Percentiles rank a stretch among this genome's conserved stretches.
phyloP scores from a whole-genome alignment of 2,888 invertebrate genomes.

The Noctua fimbriata region DNA sequence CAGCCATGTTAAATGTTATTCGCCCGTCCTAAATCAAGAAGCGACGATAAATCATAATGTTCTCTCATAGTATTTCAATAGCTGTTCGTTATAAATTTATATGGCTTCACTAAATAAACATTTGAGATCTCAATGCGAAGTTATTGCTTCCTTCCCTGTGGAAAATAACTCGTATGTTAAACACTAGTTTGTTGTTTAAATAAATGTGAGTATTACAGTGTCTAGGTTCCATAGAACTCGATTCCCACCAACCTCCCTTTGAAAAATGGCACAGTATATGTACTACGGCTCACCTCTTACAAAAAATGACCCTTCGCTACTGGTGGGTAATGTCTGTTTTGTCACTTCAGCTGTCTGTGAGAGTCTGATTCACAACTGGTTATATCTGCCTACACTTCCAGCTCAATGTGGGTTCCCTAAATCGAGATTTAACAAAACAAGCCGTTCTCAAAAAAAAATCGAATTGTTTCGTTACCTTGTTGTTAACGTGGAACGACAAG shows the following conservation, averaged over 20 bases:
- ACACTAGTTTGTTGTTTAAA: slow-evolving; percentile 16
- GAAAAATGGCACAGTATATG: too few species aligned
- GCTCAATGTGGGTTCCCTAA: too few species aligned
- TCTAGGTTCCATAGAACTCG: too few species aligned
- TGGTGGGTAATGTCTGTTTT: neutral
- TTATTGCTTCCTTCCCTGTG: slow-evolving; percentile 56
- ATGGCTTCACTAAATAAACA: slow-evolving; percentile 49
- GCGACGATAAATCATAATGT: slow-evolving; percentile 28
- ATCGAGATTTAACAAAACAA: too few species aligned
- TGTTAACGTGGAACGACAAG: too few species aligned
- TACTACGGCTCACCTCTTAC: too few species aligned
- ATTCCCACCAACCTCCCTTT: too few species aligned
- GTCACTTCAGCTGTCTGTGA: neutral
- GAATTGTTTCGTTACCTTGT: too few species aligned
- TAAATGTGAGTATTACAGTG: neutral
- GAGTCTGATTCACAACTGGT: too few species aligned
- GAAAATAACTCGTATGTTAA: slow-evolving; percentile 16
- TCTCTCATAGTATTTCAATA: slow-evolving; percentile 31
- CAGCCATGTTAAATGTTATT: slow-evolving; percentile 24
- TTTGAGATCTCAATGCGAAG: slow-evolving; percentile 37
- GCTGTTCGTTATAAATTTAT: slow-evolving; percentile 35
- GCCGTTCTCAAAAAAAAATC: too few species aligned
- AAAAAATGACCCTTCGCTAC: too few species aligned
- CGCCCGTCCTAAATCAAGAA: slow-evolving; percentile 19
- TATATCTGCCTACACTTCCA: too few species aligned